Base-by-base conservation (phyloP, 30 jellyfish, hydroid and myxozoan species). In the Aurelia coerulea region DNA sequence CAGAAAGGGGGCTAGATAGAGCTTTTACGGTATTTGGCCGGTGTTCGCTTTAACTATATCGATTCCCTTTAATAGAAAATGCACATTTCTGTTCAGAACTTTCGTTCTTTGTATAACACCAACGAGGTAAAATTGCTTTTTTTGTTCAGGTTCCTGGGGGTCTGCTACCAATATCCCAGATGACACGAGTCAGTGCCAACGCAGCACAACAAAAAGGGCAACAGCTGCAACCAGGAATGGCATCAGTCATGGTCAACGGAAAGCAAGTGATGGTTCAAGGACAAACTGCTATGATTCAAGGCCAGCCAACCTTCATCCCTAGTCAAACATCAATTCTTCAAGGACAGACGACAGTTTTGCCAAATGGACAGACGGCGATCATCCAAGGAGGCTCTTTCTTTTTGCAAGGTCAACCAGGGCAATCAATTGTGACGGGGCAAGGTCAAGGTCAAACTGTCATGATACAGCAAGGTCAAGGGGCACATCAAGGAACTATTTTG, bases 261-360 rank as follows among this genome's bases (percentile, higher is more conserved):
- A 95, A 95, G 56, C 99, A 85, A 77, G 97, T 95, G 31, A 90
- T 95, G 99, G 99, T 95, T 8, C 99, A 90, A 64, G 99, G 99
- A 17, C 94, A 91, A 74, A 89, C 99, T 9, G 98, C 97, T 12
- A 81, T 95, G 95, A 88, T 95, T 10, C 97, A 88, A 71, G 99
- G 99, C 11, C 99, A 95, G 62, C 98, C 99, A 34, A 90, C 99
- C 13, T 88, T 87, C 84, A 89, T 95, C 32, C 98, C 98, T 39
- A 93, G 93, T 50, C 98, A 93, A 73, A 83, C 98, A 23, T 79
- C 98, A 12, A 75, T 93, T 23, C 88, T 95, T 0, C 99, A 97
- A 65, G 97, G 99, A 11, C 97, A 89, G 70, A 87, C 96, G 14
- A 81, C 97, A 5, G 97, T 89, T 51, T 84, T 95, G 63, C 99